phyloP scores from a whole-genome alignment of 2,888 invertebrate species.

The Xestobium rufovillosum region DNA sequence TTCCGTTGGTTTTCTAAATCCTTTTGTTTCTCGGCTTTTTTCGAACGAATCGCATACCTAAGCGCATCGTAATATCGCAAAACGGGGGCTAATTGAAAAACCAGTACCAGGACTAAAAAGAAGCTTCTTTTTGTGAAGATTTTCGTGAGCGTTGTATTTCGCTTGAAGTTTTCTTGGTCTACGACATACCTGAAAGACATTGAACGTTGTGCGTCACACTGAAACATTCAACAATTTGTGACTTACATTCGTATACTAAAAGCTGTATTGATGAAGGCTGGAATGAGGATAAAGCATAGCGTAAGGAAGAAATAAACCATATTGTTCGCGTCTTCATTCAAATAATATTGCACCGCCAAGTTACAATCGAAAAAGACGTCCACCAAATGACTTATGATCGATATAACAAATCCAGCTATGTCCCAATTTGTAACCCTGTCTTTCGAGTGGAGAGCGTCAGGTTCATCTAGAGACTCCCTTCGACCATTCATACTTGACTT shows the following conservation, averaged over 20 bases:
- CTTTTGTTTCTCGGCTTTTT: slow-evolving; percentile 51
- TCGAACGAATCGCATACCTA: slow-evolving; percentile 58
- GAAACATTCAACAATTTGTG: slow-evolving; percentile 12
- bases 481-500: neutral
- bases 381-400: slow-evolving; percentile 60
- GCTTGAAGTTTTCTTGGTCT: slow-evolving; percentile 52
- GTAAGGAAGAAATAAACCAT: slow-evolving; percentile 61
- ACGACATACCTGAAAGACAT: slow-evolving; percentile 29
- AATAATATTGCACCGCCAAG: slow-evolving; percentile 58
- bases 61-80: slow-evolving; percentile 58
- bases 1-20: slow-evolving; percentile 54
- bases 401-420: slow-evolving; percentile 56
- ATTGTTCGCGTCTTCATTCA: slow-evolving; percentile 46
- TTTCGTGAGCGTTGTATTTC: slow-evolving; percentile 48
- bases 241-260: slow-evolving; percentile 68
- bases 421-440: slow-evolving; percentile 54
- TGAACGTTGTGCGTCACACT: slow-evolving; percentile 10
- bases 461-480: slow-evolving; percentile 43
- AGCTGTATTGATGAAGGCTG: slow-evolving; percentile 66
- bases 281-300: slow-evolving; percentile 61
- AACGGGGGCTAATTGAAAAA: slow-evolving; percentile 68
- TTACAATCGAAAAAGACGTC: slow-evolving; percentile 65
- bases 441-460: slow-evolving; percentile 53
- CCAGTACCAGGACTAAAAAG: slow-evolving; percentile 53
- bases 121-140: slow-evolving; percentile 52